These are phyloP conservation scores for Drosophila asahinai DNA, from an alignment of 1,140 invertebrate species.

Conservation along the genomic window DNA sequence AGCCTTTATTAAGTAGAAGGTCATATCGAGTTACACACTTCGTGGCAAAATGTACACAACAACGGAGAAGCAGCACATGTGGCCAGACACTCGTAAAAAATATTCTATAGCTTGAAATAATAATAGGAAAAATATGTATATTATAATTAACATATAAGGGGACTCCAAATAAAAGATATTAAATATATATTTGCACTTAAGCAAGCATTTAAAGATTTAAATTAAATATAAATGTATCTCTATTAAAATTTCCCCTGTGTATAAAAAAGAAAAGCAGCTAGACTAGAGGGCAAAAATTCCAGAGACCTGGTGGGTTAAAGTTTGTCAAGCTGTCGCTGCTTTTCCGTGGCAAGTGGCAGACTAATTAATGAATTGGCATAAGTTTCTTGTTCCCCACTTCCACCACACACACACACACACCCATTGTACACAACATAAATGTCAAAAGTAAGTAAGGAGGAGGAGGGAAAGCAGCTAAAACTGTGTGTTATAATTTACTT, in stretches of 20 bases:
- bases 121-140: not conserved
- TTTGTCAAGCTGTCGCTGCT: constrained; percentile 63
- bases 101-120: too few relatives aligned
- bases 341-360: constrained; percentile 66
- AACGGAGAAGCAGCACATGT: constrained; percentile 23
- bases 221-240: too few relatives aligned
- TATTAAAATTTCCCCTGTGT: not conserved
- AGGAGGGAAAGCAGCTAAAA: constrained; percentile 7
- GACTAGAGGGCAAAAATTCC: not conserved
- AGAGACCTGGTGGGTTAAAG: constrained; percentile 25
- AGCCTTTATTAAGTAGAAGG: constrained; percentile 75
- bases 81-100: constrained; percentile 7
- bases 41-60: constrained; percentile 33
- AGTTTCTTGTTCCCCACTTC: constrained; percentile 53
- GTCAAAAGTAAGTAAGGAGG: constrained; percentile 17
- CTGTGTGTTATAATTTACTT: constrained; percentile 35
- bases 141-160: too few relatives aligned
- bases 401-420: not conserved
- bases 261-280: not conserved
- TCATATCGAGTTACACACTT: constrained; percentile 76
- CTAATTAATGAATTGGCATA: constrained; percentile 83
- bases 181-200: not conserved
- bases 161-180: not conserved
- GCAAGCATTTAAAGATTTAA: too few relatives aligned
- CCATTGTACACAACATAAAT: constrained; percentile 43